Evolutionary conservation across 1,140 invertebrate species (phyloP).

Genomic region (Drosophila sulfurigaster): DNA sequence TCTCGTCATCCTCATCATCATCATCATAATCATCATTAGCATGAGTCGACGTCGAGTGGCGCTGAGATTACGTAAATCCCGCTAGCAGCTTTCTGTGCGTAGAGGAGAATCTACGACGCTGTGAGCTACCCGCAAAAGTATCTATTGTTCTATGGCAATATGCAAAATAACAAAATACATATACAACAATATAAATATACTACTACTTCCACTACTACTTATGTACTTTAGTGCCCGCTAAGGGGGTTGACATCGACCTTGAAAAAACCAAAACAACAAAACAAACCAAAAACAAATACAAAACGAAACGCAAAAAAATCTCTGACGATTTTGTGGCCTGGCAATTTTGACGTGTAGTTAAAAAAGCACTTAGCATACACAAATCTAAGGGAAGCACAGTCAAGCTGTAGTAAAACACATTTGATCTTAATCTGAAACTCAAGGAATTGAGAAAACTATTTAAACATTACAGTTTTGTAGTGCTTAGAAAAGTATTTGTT

Average conservation of each 20-base stretch:
- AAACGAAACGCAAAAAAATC: too few species aligned
- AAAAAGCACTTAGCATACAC: slow-evolving; percentile 33
- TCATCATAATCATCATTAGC: background rate
- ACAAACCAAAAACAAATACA: slow-evolving; percentile 1
- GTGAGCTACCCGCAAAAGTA: slow-evolving; percentile 11
- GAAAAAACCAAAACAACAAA: slow-evolving; percentile 22
- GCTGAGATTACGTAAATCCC: slow-evolving; percentile 73
- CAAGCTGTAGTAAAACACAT: background rate
- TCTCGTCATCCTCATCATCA: background rate
- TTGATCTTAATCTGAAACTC: background rate
- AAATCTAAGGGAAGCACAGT: slow-evolving; percentile 8
- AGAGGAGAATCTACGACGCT: slow-evolving; percentile 1
- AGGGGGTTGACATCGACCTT: slow-evolving; percentile 47
- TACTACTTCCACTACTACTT: background rate
- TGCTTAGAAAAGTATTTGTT: background rate
- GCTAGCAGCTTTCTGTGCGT: slow-evolving; percentile 46
- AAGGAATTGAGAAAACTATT: too few species aligned
- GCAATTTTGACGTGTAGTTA: slow-evolving; percentile 34
- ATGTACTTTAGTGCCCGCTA: background rate
- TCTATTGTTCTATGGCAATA: slow-evolving; percentile 24
- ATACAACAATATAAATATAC: slow-evolving; percentile 12
- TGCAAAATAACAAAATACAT: slow-evolving; percentile 32
- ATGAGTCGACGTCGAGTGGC: slow-evolving; percentile 54
- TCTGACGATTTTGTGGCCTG: slow-evolving; percentile 27
- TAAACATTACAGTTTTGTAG: background rate